phyloP scores from a whole-genome alignment of 2,797 vertebrate genomes.

The Crenuchus spilurus region DNA sequence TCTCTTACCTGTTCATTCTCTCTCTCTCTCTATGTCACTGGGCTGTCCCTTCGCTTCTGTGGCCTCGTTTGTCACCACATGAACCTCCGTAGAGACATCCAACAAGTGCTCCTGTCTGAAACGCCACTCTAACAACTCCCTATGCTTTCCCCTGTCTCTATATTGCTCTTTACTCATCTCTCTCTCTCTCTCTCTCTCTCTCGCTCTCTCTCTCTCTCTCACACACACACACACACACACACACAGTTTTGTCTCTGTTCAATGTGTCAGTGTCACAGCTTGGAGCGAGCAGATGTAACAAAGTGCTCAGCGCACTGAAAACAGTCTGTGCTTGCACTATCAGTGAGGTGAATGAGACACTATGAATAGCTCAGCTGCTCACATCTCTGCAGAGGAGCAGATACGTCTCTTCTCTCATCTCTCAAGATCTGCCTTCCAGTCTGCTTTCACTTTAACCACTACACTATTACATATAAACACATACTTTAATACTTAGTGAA shows the following conservation, averaged over 20 bases:
- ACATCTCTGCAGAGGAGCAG: too few relatives aligned
- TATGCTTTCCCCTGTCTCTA: neutral
- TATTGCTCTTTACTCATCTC: slow-evolving; percentile 38
- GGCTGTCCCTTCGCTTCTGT: slow-evolving; percentile 67
- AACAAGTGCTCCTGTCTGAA: slow-evolving; percentile 70
- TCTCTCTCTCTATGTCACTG: slow-evolving; percentile 32
- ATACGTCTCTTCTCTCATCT: too few relatives aligned
- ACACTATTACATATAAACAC: too few relatives aligned
- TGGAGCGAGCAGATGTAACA: neutral
- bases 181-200: slow-evolving; percentile 31
- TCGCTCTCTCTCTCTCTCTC: slow-evolving; percentile 5
- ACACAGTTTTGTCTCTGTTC: slow-evolving; percentile 22
- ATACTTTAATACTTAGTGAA: too few relatives aligned
- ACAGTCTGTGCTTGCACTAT: neutral
- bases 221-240: slow-evolving; percentile 2
- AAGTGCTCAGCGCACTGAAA: neutral
- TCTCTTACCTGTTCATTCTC: slow-evolving; percentile 8
- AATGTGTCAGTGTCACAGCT: neutral
- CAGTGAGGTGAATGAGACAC: neutral
- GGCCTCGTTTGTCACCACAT: slow-evolving; percentile 69
- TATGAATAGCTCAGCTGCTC: neutral
- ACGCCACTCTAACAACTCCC: slow-evolving; percentile 54
- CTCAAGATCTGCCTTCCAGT: too few relatives aligned
- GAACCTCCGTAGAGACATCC: slow-evolving; percentile 63
- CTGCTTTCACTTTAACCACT: too few relatives aligned